phyloP scores from a whole-genome alignment of 2,113 vertebrate genomes.

The Rousettus leschenaultii region DNA sequence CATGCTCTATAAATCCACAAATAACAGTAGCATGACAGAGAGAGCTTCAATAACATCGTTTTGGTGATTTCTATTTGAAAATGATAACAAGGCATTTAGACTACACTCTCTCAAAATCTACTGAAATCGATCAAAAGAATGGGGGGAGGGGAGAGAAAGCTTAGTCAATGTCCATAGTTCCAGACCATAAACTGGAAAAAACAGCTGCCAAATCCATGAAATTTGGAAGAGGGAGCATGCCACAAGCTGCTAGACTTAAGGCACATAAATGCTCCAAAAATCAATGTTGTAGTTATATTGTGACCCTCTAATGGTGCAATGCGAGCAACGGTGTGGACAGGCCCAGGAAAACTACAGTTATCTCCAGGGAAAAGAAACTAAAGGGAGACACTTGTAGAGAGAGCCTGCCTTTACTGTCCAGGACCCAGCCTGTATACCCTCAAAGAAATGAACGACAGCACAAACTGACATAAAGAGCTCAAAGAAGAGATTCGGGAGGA shows the following conservation, averaged over 20 bases:
- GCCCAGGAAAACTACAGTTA: not conserved
- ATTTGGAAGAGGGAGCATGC: not conserved
- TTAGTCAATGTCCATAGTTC: not conserved
- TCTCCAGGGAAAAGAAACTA: not conserved
- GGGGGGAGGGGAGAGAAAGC: not conserved
- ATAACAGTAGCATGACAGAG: not conserved
- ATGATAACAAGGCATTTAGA: not conserved
- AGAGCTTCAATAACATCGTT: not conserved
- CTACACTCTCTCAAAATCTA: not conserved
- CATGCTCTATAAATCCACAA: not conserved
- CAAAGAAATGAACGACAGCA: not conserved
- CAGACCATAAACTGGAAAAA: not conserved
- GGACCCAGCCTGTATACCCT: not conserved
- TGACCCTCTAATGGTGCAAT: not conserved
- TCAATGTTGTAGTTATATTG: no score
- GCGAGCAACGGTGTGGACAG: not conserved
- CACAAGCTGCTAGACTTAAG: not conserved
- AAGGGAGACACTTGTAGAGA: not conserved
- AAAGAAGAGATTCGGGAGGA: not conserved
- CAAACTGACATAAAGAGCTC: not conserved
- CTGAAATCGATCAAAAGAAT: not conserved
- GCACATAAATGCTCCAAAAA: not conserved
- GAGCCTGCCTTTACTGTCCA: not conserved
- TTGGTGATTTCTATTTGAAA: not conserved
- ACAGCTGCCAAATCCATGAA: not conserved